Base-by-base conservation (phyloP, 2,888 invertebrate species). In the Pandemis corylana region DNA sequence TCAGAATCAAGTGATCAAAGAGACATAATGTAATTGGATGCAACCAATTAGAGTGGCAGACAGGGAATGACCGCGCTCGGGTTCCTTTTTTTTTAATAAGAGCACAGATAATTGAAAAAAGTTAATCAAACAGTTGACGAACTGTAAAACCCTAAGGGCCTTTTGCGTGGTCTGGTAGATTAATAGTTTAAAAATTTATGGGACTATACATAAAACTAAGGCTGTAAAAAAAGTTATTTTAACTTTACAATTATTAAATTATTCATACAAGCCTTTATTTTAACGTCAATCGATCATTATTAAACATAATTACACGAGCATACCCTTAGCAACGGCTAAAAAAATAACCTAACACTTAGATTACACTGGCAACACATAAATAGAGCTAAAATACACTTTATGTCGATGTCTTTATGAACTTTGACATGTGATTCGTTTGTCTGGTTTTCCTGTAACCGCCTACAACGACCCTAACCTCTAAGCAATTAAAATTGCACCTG, bases 401-500 rank as follows among this genome's bases (percentile, higher is more conserved):
- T 7, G 10, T 9, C 59, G 4, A 28, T 59, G 12, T 28, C 59
- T 4, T 59, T 59, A 59, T 59, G 28, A 59, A 59, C 59, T 59
- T 56, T 20, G 59, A 59, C 59, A 59, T 59, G 59, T 28, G 59
- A 59, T 12, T 28, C 28, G 59, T 59, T 28, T 5, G 12, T 0
- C 9, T 59, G 20, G 56, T 56, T 59, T 51, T 28, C 28, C 28
- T 65, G 66, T 75, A 71, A 71, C 73, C 72, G 65, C 73, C 68
- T 51, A 77, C 76, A 72, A 76, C 80, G 76, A 74, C 67, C 75
- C 64, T 71, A 76, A 75, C 78, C 72, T 77, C 81, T 82, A 86
- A 86, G 84, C 85, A 85, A 76, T 75, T 71, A 53, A 75, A 77
- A 83, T 64, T 36, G 83, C 90, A 90, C 90, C 90, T 89, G 89